Percentiles rank a stretch among this genome's conserved stretches.
Conservation (phyloP, 2,888 invertebrate species). For the Litoditis marina region DNA sequence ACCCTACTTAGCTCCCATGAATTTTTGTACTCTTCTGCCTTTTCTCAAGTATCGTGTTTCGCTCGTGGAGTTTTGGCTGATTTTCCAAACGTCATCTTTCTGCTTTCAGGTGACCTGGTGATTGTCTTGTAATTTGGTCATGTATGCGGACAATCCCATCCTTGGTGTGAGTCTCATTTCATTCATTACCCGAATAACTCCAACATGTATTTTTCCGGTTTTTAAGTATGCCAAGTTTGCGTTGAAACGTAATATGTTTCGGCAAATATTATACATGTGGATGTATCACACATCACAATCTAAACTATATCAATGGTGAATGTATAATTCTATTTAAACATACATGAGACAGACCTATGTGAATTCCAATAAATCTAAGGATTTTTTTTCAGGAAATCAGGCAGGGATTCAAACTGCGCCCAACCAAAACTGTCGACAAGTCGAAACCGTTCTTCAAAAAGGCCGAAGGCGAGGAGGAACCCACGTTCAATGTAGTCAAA, state of each 20-base stretch:
- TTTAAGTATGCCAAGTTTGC: too few species aligned
- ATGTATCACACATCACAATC: too few species aligned
- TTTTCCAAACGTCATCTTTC: too few species aligned
- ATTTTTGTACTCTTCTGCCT: background rate
- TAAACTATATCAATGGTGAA: too few species aligned
- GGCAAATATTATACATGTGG: too few species aligned
- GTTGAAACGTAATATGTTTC: too few species aligned
- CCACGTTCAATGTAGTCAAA: too few species aligned
- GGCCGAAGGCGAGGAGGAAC: slow-evolving; percentile 41
- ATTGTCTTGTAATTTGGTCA: background rate
- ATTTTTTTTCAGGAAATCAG: slow-evolving; percentile 51
- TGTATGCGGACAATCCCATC: slow-evolving; percentile 9
- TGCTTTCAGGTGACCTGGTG: background rate
- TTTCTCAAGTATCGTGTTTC: too few species aligned
- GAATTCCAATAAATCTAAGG: too few species aligned
- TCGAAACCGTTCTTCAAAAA: slow-evolving; percentile 47
- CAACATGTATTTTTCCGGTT: background rate
- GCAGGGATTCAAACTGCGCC: slow-evolving; percentile 53
- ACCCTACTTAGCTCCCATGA: slow-evolving; percentile 1
- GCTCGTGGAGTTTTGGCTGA: too few species aligned
- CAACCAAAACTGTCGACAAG: slow-evolving; percentile 57
- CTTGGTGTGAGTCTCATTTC: slow-evolving; percentile 11
- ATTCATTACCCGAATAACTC: background rate
- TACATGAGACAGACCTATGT: too few species aligned
- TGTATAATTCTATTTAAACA: too few species aligned